A percentile compares a stretch with the other conserved stretches of the same genome.
phyloP scores from a whole-genome alignment of 2,888 invertebrate species.

The Xestia xanthographa region DNA sequence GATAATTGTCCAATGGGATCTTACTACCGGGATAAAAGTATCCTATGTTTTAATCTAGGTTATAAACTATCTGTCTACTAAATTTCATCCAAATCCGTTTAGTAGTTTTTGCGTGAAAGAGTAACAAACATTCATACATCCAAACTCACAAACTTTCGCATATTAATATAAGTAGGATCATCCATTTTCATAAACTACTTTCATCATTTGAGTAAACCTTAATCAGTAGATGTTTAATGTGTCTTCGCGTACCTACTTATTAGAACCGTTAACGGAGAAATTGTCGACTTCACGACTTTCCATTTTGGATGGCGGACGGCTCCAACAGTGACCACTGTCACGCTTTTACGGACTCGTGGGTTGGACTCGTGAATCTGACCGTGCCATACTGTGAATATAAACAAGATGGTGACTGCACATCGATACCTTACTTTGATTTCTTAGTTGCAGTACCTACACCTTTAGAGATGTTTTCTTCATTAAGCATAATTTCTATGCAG shows the following conservation, averaged over 20 bases:
- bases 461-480: not conserved
- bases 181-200: constrained; percentile 6
- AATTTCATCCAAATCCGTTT: too few relatives aligned
- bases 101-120: too few relatives aligned
- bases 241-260: constrained; percentile 35
- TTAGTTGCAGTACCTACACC: not conserved
- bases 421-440: not conserved
- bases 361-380: constrained; percentile 56
- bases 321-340: constrained; percentile 63
- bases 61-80: too few relatives aligned
- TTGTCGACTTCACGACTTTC: constrained; percentile 67
- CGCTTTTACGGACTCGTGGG: constrained; percentile 69
- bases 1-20: too few relatives aligned
- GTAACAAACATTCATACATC: too few relatives aligned
- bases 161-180: too few relatives aligned
- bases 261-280: constrained; percentile 61
- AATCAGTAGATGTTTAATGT: constrained; percentile 31
- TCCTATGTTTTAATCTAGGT: too few relatives aligned
- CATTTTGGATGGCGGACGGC: constrained; percentile 59
- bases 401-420: constrained; percentile 13
- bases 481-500: not conserved
- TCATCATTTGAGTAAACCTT: constrained; percentile 24
- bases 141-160: too few relatives aligned
- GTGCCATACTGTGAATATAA: constrained; percentile 36
- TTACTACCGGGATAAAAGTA: too few relatives aligned